Percentiles rank a stretch among this genome's conserved stretches.
Evolutionary conservation across 1,140 invertebrate species (phyloP).

Genomic region (Fopius arisanus): DNA sequence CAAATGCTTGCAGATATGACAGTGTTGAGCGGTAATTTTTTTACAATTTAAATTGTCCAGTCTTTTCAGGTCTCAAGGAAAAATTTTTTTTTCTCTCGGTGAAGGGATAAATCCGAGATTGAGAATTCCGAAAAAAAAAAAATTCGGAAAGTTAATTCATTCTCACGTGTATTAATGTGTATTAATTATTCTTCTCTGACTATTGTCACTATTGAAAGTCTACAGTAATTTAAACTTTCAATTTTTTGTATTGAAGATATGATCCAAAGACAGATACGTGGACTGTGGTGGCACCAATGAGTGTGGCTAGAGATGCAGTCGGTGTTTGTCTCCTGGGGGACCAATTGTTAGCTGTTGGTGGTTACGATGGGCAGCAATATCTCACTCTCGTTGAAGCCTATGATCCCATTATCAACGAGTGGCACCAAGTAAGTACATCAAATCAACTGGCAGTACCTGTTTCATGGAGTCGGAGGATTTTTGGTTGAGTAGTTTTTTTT

Average conservation of each 20-base stretch:
- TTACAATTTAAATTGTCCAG: constrained; percentile 15
- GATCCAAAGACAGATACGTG: constrained; percentile 85
- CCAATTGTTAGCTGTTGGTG: constrained; percentile 88
- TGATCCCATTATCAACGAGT: constrained; percentile 88
- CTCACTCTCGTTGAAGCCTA: constrained; percentile 92
- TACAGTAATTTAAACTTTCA: background rate
- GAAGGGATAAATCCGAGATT: too few relatives aligned
- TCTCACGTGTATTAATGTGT: too few relatives aligned
- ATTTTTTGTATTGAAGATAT: constrained; percentile 63
- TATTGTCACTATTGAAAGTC: background rate
- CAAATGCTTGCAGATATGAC: constrained; percentile 81
- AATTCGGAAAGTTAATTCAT: too few relatives aligned
- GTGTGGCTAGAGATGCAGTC: constrained; percentile 87
- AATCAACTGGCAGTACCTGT: background rate
- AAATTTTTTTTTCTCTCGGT: too few relatives aligned
- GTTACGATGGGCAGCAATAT: constrained; percentile 95
- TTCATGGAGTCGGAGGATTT: background rate
- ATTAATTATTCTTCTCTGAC: too few relatives aligned
- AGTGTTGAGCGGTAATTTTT: constrained; percentile 89
- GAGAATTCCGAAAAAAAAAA: too few relatives aligned
- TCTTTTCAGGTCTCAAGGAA: too few relatives aligned
- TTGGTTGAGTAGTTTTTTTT: background rate
- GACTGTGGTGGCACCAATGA: constrained; percentile 88
- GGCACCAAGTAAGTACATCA: constrained; percentile 71
- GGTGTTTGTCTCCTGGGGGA: constrained; percentile 91